A percentile compares a stretch with the other conserved stretches of the same genome.
Conservation (phyloP, 2,888 invertebrate species). For the Spodoptera picta region DNA sequence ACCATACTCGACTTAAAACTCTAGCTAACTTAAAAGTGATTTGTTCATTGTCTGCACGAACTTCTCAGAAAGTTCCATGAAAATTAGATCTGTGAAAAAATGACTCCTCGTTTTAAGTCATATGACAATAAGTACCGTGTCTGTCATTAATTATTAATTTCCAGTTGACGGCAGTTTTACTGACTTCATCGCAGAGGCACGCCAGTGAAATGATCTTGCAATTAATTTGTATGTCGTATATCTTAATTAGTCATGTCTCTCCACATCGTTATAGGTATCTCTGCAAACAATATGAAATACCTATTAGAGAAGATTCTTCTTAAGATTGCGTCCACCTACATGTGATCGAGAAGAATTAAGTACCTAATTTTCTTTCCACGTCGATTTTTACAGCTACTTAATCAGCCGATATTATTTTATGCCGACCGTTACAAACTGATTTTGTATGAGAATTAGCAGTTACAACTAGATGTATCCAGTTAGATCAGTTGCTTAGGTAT, state of each 20-base stretch:
- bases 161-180: conserved; percentile 69
- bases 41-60: too few species aligned
- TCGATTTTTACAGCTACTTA: neutral
- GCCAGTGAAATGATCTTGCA: conserved; percentile 66
- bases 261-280: conserved; percentile 29
- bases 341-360: neutral
- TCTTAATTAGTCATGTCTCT: conserved; percentile 60
- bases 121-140: conserved; percentile 33
- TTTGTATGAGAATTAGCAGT: neutral
- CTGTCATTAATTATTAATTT: conserved; percentile 61
- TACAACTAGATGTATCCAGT: neutral
- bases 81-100: conserved; percentile 5
- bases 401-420: neutral
- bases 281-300: conserved; percentile 20
- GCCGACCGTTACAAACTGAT: neutral
- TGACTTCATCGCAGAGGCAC: conserved; percentile 70
- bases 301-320: conserved; percentile 13
- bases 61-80: too few species aligned
- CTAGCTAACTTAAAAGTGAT: too few species aligned
- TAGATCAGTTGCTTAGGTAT: neutral
- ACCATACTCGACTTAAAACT: too few species aligned
- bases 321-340: conserved; percentile 9
- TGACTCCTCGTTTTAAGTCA: conserved; percentile 25
- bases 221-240: conserved; percentile 64
- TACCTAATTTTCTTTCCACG: conserved; percentile 9